Conservation (phyloP, 2,797 vertebrate species). For the Rhincodon typus region DNA sequence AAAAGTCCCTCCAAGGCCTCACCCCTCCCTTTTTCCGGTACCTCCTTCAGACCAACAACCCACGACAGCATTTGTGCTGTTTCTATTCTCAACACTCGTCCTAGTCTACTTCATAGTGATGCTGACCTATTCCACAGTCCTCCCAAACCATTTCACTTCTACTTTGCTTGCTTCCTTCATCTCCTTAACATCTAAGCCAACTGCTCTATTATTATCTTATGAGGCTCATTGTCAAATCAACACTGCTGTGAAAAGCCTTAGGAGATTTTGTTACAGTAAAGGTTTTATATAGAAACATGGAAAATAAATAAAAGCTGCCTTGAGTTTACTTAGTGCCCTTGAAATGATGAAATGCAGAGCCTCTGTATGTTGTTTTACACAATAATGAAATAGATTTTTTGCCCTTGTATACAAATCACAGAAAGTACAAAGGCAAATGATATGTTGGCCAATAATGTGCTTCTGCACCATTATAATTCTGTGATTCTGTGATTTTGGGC, state of each 20-base stretch:
- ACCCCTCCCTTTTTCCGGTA: neutral
- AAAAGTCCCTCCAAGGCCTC: no score
- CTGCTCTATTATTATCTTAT: neutral
- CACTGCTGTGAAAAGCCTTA: no score
- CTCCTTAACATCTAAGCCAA: neutral
- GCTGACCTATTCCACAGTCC: no score
- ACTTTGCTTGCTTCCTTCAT: no score
- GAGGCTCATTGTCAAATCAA: neutral
- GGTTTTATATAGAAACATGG: no score
- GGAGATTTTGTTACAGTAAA: no score
- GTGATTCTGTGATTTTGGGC: no score
- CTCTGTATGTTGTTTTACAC: neutral
- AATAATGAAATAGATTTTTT: neutral
- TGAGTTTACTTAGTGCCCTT: neutral
- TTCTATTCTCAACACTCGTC: no score
- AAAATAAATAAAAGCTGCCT: neutral
- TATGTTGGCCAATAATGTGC: neutral
- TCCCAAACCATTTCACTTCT: neutral
- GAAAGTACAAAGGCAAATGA: neutral
- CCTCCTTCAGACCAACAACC: neutral
- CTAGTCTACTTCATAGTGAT: no score
- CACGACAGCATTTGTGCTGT: neutral
- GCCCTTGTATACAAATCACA: neutral
- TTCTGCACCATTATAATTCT: no score
- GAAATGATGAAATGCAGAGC: neutral